Evolutionary conservation across 37 sponge, comb jelly and placozoan species (phyloP).

Genomic region (Spongilla lacustris): DNA sequence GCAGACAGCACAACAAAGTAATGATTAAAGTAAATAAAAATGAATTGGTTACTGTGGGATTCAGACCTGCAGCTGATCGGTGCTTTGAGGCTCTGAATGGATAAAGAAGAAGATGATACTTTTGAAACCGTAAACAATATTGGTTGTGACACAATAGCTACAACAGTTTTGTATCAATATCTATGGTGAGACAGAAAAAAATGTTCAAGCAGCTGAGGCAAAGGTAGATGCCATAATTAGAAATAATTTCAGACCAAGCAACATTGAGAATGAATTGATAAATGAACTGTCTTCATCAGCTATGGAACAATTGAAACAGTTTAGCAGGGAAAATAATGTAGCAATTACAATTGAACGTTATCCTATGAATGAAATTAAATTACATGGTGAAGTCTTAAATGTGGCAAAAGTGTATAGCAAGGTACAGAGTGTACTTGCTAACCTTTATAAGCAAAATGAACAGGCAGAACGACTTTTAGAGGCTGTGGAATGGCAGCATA

Average conservation of each 20-base stretch:
- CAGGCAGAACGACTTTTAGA: conserved; percentile 27
- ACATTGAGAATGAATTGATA: not conserved
- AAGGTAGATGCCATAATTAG: not conserved
- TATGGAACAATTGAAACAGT: not conserved
- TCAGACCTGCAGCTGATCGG: not conserved
- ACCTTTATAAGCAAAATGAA: conserved; percentile 6
- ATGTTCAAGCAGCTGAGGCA: not conserved
- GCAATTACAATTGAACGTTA: not conserved
- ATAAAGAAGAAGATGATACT: too few relatives aligned
- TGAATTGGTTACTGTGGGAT: conserved; percentile 21
- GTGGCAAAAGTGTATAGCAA: not conserved
- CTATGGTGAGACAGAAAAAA: conserved; percentile 8
- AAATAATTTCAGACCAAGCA: not conserved
- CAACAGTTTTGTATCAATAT: not conserved
- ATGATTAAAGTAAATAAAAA: not conserved
- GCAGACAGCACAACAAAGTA: not conserved
- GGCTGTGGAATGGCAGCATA: conserved; percentile 34
- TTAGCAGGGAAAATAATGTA: not conserved
- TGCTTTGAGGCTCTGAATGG: not conserved
- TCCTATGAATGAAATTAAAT: not conserved
- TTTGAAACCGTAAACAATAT: not conserved
- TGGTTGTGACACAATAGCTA: not conserved
- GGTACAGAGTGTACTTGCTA: not conserved
- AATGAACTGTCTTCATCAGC: not conserved
- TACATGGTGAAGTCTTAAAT: not conserved